Conservation (phyloP, 2,797 vertebrate genomes). For the Otolemur crassicaudatus region DNA sequence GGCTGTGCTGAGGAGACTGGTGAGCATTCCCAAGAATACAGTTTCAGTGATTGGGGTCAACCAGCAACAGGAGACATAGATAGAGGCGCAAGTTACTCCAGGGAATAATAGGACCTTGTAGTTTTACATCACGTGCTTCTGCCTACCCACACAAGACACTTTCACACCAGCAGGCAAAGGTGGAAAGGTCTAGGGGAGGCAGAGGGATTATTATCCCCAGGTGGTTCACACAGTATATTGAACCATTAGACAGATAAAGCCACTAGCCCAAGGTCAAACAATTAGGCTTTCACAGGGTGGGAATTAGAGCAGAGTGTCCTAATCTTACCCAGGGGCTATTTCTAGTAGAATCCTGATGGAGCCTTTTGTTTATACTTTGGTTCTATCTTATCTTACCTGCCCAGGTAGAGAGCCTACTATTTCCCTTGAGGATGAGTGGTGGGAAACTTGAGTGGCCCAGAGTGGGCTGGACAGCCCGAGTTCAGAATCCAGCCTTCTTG, state of each 20-base stretch:
- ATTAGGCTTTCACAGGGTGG: slow-evolving; percentile 80
- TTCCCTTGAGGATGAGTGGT: slow-evolving; percentile 44
- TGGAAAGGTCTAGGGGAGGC: slow-evolving; percentile 68
- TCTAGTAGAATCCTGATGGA: slow-evolving; percentile 70
- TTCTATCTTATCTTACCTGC: slow-evolving; percentile 72
- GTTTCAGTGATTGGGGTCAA: slow-evolving; percentile 76
- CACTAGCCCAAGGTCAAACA: slow-evolving; percentile 80
- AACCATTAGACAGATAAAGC: slow-evolving; percentile 73
- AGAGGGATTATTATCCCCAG: slow-evolving; percentile 69
- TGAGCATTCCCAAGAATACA: slow-evolving; percentile 74
- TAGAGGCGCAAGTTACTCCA: slow-evolving; percentile 55
- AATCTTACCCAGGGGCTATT: slow-evolving; percentile 75
- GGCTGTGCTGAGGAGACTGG: slow-evolving; percentile 19
- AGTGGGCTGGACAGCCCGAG: background rate
- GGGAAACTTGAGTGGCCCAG: slow-evolving; percentile 58
- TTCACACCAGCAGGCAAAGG: slow-evolving; percentile 74
- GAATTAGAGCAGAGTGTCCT: slow-evolving; percentile 82
- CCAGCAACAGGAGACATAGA: slow-evolving; percentile 73
- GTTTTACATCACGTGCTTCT: slow-evolving; percentile 66
- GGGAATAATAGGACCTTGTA: slow-evolving; percentile 74
- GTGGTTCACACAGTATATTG: slow-evolving; percentile 60
- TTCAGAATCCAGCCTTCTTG: slow-evolving; percentile 58
- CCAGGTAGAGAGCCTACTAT: slow-evolving; percentile 62
- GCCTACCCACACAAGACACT: slow-evolving; percentile 61
- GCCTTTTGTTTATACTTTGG: slow-evolving; percentile 73